Percentiles rank a stretch among this genome's conserved stretches.
Evolutionary conservation across 1,140 invertebrate species (phyloP).

Genomic region (Tetranychus cinnabarinus): DNA sequence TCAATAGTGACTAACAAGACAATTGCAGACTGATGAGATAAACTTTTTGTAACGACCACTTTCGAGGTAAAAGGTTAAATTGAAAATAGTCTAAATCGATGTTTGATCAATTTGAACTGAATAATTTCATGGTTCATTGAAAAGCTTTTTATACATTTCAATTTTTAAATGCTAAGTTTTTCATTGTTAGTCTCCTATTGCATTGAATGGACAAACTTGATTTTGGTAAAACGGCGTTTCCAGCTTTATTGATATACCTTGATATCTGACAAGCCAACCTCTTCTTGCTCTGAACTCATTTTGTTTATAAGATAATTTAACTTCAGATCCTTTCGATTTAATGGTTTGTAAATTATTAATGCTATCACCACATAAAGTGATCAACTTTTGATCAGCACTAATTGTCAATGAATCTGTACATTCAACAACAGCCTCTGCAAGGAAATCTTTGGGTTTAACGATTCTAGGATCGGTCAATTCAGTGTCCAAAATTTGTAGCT

Average conservation of each 20-base stretch:
- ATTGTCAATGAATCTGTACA: background rate
- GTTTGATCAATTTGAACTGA: no score
- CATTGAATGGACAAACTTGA: background rate
- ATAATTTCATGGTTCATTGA: no score
- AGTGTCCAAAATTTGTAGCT: background rate
- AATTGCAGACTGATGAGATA: no score
- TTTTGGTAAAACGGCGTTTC: background rate
- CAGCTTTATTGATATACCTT: background rate
- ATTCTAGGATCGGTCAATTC: background rate
- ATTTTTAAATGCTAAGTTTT: background rate
- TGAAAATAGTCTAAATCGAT: no score
- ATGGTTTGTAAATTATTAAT: background rate
- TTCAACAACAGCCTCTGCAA: background rate
- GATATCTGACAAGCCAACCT: background rate
- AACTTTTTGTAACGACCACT: no score
- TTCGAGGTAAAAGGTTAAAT: no score
- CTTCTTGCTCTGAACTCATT: background rate
- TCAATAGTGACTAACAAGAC: no score
- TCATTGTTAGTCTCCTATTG: background rate
- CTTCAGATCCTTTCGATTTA: background rate
- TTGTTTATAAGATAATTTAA: background rate
- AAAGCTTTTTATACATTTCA: no score
- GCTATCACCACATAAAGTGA: background rate
- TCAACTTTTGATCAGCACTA: background rate
- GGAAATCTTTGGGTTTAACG: background rate